phyloP scores from a whole-genome alignment of 2,888 invertebrate genomes.

The Ditula angustiorana region DNA sequence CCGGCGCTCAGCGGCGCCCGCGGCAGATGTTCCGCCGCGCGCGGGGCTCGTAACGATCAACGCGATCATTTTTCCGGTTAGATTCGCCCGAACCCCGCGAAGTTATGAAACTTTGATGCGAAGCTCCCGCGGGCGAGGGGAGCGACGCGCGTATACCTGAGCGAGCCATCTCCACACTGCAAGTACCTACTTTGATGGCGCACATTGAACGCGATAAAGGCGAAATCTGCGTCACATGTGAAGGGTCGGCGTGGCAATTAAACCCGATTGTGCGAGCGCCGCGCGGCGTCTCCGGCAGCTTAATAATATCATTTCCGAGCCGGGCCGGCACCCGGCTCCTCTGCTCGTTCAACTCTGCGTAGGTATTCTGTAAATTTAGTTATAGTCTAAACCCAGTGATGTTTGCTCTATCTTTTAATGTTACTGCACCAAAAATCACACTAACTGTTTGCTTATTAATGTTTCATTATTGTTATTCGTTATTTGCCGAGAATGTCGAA shows the following conservation, averaged over 20 bases:
- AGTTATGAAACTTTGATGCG: conserved; percentile 3
- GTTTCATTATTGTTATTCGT: too few relatives aligned
- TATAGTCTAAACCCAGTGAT: too few relatives aligned
- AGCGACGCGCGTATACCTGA: background rate
- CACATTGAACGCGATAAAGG: conserved; percentile 23
- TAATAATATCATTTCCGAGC: conserved; percentile 6
- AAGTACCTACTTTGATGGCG: conserved; percentile 6
- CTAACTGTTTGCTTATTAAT: too few relatives aligned
- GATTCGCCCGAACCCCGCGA: background rate
- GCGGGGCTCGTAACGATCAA: conserved; percentile 6
- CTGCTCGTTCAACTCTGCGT: background rate
- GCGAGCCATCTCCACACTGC: background rate
- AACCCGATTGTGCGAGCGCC: conserved; percentile 15
- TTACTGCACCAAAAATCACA: too few relatives aligned
- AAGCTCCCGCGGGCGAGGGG: background rate
- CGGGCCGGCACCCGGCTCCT: background rate
- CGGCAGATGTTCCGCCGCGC: background rate
- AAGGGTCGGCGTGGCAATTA: conserved; percentile 25
- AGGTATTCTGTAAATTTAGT: too few relatives aligned
- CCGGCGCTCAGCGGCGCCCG: background rate
- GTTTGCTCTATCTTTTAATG: too few relatives aligned
- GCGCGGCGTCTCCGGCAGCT: background rate
- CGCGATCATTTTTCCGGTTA: background rate
- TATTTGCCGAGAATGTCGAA: too few relatives aligned
- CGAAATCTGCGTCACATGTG: conserved; percentile 11